phyloP scores from a whole-genome alignment of 2,797 vertebrate genomes.

The Apogon talboti region DNA sequence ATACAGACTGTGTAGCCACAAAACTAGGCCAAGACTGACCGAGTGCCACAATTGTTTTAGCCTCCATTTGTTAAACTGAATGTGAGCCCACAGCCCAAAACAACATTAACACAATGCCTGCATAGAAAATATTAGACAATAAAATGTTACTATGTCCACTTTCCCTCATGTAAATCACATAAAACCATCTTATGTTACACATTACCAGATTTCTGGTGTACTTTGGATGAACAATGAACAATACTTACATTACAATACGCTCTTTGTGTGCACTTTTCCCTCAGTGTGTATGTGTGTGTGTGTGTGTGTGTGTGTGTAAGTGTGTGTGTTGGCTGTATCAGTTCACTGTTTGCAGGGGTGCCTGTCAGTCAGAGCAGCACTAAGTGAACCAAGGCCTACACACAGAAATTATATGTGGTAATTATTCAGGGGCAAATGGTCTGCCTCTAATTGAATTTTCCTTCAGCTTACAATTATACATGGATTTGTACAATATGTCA shows the following conservation, averaged over 20 bases:
- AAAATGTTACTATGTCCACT: conserved; percentile 30
- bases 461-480: conserved; percentile 53
- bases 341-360: conserved; percentile 40
- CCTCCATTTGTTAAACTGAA: conserved; percentile 62
- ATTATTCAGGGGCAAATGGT: conserved; percentile 66
- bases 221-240: conserved; percentile 29
- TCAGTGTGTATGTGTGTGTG: conserved; percentile 18
- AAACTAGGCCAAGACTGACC: conserved; percentile 53
- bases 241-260: conserved; percentile 18
- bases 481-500: conserved; percentile 48
- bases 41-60: conserved; percentile 66
- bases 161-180: conserved; percentile 31
- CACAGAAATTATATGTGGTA: conserved; percentile 65
- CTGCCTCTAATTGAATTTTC: conserved; percentile 70
- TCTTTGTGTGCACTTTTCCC: conserved; percentile 8
- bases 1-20: conserved; percentile 49
- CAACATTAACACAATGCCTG: conserved; percentile 35
- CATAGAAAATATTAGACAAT: conserved; percentile 19
- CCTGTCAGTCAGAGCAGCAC: conserved; percentile 52
- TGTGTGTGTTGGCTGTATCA: conserved; percentile 26
- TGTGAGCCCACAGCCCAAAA: conserved; percentile 38
- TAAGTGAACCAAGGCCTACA: conserved; percentile 34
- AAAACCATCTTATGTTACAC: conserved; percentile 8
- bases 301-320: conserved; percentile 7
- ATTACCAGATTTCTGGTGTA: conserved; percentile 10